Evolutionary conservation across 2,888 invertebrate species (phyloP).

Genomic region (Trachelus tabidus): DNA sequence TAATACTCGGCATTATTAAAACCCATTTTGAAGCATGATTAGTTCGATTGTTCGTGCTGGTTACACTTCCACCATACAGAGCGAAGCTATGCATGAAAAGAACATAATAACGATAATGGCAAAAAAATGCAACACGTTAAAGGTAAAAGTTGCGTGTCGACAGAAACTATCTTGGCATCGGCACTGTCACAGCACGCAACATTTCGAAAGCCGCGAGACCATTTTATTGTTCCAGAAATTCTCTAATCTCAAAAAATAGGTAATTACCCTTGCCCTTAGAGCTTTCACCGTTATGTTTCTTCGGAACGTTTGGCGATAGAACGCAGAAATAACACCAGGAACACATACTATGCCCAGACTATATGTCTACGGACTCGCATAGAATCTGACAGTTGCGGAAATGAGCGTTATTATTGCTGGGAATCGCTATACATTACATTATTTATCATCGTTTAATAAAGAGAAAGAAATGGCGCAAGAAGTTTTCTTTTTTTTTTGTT

Average conservation of each 20-base stretch:
- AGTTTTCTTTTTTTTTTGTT: no score
- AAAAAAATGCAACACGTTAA: conserved; percentile 27
- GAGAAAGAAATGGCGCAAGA: not conserved
- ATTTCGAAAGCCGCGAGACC: not conserved
- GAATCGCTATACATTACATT: no score
- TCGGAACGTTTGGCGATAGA: not conserved
- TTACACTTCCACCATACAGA: not conserved
- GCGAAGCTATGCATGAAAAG: conserved; percentile 28
- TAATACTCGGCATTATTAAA: no score
- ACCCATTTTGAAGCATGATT: not conserved
- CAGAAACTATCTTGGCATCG: not conserved
- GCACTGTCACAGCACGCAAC: not conserved
- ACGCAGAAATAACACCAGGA: not conserved
- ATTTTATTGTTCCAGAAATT: conserved; percentile 1
- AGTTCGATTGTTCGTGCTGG: not conserved
- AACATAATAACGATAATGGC: conserved; percentile 41
- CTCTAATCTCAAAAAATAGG: not conserved
- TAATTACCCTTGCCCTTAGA: not conserved
- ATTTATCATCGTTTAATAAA: no score
- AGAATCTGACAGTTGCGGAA: not conserved
- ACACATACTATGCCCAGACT: not conserved
- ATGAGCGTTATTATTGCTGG: not conserved
- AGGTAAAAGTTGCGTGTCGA: conserved; percentile 39
- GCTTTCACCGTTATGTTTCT: not conserved
- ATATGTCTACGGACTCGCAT: not conserved